Evolutionary conservation across 2,113 vertebrate genomes (phyloP).

Genomic region (Calidris pygmaea): DNA sequence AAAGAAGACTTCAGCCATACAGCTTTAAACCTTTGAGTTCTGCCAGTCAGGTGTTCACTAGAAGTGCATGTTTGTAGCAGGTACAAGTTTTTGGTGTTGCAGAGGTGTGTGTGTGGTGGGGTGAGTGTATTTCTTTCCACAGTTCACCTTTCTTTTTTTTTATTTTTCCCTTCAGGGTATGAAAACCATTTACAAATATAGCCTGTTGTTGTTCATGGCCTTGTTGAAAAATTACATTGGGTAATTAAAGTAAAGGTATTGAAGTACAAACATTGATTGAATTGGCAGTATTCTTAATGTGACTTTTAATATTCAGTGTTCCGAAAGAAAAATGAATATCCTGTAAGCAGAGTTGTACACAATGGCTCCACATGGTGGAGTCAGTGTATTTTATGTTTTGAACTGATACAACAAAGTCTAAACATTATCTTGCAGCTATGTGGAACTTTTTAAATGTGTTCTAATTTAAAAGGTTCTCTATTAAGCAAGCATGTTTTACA

Average conservation of each 20-base stretch:
- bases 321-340: neutral
- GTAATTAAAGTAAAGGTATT: neutral
- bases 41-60: neutral
- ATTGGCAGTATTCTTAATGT: neutral
- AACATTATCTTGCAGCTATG: neutral
- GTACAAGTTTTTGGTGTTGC: neutral
- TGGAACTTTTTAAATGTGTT: neutral
- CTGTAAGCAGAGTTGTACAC: neutral
- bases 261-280: neutral
- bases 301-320: neutral
- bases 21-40: neutral
- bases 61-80: neutral
- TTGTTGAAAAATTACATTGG: neutral
- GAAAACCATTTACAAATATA: neutral
- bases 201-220: neutral
- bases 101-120: neutral
- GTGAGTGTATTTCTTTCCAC: neutral
- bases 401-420: neutral
- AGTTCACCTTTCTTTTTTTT: neutral
- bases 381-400: constrained; percentile 48
- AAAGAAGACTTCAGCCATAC: neutral
- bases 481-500: neutral
- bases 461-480: neutral
- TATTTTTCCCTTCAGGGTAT: neutral
- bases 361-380: constrained; percentile 64